These are phyloP conservation scores for Euthynnus affinis DNA, from an alignment of 2,797 vertebrate genomes.

Conservation along the genomic window DNA sequence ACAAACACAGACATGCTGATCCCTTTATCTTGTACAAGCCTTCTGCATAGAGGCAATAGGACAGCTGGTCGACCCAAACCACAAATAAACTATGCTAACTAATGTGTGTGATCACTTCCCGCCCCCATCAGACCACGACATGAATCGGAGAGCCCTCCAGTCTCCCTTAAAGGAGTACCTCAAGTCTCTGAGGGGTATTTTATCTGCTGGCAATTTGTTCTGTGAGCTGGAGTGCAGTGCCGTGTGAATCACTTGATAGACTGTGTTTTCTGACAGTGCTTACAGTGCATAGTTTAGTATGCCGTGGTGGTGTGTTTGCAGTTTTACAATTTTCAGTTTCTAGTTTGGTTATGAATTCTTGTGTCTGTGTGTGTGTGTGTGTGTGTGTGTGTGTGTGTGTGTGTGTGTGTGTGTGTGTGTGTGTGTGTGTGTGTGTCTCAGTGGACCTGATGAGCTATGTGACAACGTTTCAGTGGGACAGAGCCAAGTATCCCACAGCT, in stretches of 20 bases:
- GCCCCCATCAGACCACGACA: conserved; percentile 70
- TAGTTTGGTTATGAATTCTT: neutral
- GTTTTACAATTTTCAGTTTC: neutral
- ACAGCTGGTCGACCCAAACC: neutral
- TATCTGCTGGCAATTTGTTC: conserved; percentile 25
- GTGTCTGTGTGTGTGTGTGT: neutral
- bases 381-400: conserved; percentile 38
- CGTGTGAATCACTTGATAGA: conserved; percentile 6
- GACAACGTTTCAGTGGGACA: conserved; percentile 96
- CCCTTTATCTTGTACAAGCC: conserved; percentile 1
- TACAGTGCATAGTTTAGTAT: neutral
- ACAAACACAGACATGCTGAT: neutral
- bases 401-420: conserved; percentile 38
- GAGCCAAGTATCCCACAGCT: conserved; percentile 93
- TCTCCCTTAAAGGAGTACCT: conserved; percentile 76
- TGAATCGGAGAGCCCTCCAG: conserved; percentile 51
- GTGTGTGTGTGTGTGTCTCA: conserved; percentile 65
- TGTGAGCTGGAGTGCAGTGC: conserved; percentile 45
- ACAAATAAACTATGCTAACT: conserved; percentile 35
- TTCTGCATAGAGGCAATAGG: neutral
- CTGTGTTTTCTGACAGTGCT: neutral
- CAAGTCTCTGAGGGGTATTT: conserved; percentile 80
- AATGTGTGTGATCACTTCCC: conserved; percentile 39
- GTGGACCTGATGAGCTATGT: conserved; percentile 92
- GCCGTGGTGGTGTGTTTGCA: conserved; percentile 1